Evolutionary conservation across 2,797 vertebrate genomes (phyloP).

Genomic region (Pristis pectinata): DNA sequence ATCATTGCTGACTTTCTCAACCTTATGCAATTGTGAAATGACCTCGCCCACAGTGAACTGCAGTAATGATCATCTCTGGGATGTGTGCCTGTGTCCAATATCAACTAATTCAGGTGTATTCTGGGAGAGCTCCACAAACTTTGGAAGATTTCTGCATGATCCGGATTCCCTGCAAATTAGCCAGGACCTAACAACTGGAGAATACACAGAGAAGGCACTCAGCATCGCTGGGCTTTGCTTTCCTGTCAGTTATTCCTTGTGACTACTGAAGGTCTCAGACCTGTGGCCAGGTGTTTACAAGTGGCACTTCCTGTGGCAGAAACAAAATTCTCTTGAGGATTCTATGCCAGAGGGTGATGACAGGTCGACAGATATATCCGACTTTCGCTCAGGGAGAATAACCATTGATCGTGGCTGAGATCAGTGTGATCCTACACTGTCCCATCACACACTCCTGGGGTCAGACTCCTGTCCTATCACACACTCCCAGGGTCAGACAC

Average conservation of each 20-base stretch:
- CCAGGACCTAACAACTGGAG: no score
- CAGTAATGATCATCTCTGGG: no score
- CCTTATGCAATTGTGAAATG: no score
- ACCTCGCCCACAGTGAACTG: no score
- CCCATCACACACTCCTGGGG: not conserved
- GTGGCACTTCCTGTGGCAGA: not conserved
- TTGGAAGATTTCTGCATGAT: no score
- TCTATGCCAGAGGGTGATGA: not conserved
- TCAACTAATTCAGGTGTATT: no score
- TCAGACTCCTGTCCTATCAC: no score
- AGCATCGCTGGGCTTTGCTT: not conserved
- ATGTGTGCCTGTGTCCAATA: no score
- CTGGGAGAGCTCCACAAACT: no score
- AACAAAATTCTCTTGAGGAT: not conserved
- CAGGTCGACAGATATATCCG: constrained; percentile 41
- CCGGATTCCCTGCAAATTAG: no score
- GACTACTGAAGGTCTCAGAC: not conserved
- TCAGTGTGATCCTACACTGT: not conserved
- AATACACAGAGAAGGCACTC: not conserved
- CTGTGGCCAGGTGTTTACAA: not conserved
- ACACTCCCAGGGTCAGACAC: no score
- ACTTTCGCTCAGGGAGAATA: not conserved
- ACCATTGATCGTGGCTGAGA: not conserved
- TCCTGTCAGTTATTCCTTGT: not conserved
- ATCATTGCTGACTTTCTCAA: no score